phyloP scores from a whole-genome alignment of 2,113 vertebrate species.

The Lucifuga dentata region DNA sequence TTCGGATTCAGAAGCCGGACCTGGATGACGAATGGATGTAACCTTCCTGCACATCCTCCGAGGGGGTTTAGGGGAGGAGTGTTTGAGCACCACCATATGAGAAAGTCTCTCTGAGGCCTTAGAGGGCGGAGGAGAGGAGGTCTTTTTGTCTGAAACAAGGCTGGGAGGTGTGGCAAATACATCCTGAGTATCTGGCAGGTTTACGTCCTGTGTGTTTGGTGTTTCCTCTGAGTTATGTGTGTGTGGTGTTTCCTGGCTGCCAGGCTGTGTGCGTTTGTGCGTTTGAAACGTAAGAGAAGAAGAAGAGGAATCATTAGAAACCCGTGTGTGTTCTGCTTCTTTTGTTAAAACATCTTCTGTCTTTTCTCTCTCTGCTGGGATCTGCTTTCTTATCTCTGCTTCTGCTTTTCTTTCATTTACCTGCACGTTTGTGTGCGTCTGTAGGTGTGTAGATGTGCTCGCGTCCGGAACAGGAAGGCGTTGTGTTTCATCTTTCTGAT shows the following conservation, averaged over 20 bases:
- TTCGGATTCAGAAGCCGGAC: conserved; percentile 49
- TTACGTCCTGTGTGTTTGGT: conserved; percentile 34
- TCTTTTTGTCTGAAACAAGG: conserved; percentile 75
- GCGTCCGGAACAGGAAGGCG: conserved; percentile 26
- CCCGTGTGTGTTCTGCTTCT: conserved; percentile 46
- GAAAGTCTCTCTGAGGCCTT: conserved; percentile 80
- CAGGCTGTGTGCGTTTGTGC: conserved; percentile 36
- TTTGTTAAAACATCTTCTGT: conserved; percentile 48
- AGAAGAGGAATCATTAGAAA: conserved; percentile 55
- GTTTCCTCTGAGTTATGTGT: conserved; percentile 60
- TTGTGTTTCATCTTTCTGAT: conserved; percentile 47
- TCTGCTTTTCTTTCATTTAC: conserved; percentile 49
- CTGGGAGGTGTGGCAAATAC: conserved; percentile 60
- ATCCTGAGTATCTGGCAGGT: conserved; percentile 72
- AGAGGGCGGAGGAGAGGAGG: conserved; percentile 67
- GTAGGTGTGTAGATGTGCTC: conserved; percentile 26
- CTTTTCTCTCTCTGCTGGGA: conserved; percentile 34
- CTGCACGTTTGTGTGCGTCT: conserved; percentile 27
- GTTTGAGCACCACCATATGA: conserved; percentile 85
- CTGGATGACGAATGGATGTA: conserved; percentile 25
- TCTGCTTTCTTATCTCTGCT: conserved; percentile 45
- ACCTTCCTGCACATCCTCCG: conserved; percentile 84
- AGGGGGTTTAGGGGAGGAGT: conserved; percentile 83
- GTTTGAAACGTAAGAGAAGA: conserved; percentile 32
- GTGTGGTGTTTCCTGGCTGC: conserved; percentile 36